phyloP scores from a whole-genome alignment of 2,797 vertebrate species.

The Choloepus didactylus region DNA sequence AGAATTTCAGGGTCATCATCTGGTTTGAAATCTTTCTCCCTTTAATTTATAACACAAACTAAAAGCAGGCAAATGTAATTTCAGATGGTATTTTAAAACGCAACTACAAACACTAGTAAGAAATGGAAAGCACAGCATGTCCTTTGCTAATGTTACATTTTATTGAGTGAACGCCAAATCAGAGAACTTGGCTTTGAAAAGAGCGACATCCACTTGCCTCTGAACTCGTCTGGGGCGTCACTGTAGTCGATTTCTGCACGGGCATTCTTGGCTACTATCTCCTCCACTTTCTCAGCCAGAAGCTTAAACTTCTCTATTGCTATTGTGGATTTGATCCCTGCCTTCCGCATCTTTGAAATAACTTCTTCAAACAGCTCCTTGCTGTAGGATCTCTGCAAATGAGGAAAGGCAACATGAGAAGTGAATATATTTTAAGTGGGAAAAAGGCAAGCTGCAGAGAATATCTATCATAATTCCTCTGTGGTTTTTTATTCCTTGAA shows the following conservation, averaged over 20 bases:
- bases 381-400: slow-evolving; percentile 96
- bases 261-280: slow-evolving; percentile 98
- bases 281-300: slow-evolving; percentile 97
- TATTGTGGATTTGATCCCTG: slow-evolving; percentile 98
- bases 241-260: slow-evolving; percentile 99
- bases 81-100: not conserved
- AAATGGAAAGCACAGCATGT: fast-evolving
- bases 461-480: not conserved
- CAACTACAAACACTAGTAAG: not conserved
- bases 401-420: not conserved
- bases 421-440: not conserved
- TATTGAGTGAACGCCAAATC: not conserved
- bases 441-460: not conserved
- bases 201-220: slow-evolving; percentile 88
- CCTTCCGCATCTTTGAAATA: slow-evolving; percentile 99
- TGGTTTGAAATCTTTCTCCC: not conserved
- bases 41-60: not conserved
- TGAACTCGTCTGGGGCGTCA: slow-evolving; percentile 98
- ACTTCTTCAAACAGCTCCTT: slow-evolving; percentile 99
- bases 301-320: slow-evolving; percentile 99
- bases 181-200: fast-evolving
- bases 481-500: not conserved
- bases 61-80: not conserved
- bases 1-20: not conserved
- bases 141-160: fast-evolving